Evolutionary conservation across 2,113 vertebrate species (phyloP), one percentile per base, ranked within the genome.

Genomic region (Cnemophilus loriae): DNA sequence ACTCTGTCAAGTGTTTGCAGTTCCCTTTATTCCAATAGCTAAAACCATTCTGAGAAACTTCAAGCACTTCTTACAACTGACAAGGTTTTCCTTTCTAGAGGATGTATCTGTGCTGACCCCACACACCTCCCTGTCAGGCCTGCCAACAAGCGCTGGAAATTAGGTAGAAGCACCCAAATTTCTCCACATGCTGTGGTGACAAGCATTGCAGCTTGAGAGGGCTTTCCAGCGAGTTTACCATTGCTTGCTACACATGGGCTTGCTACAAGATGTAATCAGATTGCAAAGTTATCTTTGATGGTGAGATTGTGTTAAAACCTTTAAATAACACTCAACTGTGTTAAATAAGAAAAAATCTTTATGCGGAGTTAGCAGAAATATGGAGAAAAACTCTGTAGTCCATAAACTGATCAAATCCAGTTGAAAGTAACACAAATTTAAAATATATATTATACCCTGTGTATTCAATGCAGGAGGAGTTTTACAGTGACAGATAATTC

Each of bases 81-180:
- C 1, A 13, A 47, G 75, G 49, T 64, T 87, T 19, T n/a, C 6
- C 37, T 64, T 55, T 35, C 49, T 41, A 21, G 65, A 52, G 61
- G 61, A 60, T 19, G 20, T 55, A 33, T 70, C 44, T 39, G 23
- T 46, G 50, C 74, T 44, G 63, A 42, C 15, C 14, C 17, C 16
- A 16, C 1, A 13, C 0, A 0, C n/a, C 13, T 11, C 13, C 30
- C 49, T 64, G 2, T 16, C 20, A 74, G 37, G 44, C 55, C 88
- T 90, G 50, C 12, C 76, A 68, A 2, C 64, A 52, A 55, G 9
- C 9, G 9, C 9, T 13, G 35, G 41, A 47, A 52, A 19, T 8
- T 32, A 65, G 37, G 55, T 4, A 21, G 27, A 56, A 57, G 70
- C 42, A 30, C 33, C 19, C 20, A 22, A 42, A 7, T 35, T 86